Base-by-base conservation (phyloP, 2,888 invertebrate genomes). In the Carterocephalus palaemon region DNA sequence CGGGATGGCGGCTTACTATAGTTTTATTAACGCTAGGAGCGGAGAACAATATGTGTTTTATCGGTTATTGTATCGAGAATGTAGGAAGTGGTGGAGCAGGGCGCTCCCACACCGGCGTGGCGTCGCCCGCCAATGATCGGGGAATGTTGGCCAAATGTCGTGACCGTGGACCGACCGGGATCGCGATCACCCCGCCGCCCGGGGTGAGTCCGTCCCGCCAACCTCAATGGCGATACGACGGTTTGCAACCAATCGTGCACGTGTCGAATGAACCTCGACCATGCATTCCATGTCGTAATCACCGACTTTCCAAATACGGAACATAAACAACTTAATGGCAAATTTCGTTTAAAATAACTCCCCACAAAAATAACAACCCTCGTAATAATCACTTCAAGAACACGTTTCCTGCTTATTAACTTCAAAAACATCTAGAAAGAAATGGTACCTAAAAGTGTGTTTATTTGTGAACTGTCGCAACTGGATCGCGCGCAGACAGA, bases 71-170 rank as follows among this genome's bases (percentile, higher is more conserved):
- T 70, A 75, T 76, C 75, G 69, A 75, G 72, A 71, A 79, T 80
- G 77, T 74, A 78, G 80, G 80, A 81, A 81, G 75, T 68, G 75
- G 82, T 83, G 80, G 81, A 76, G 76, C 78, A 78, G 62, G 63
- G 66, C 82, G 80, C 81, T 82, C 79, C 79, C 82, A 81, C 82
- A 82, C 73, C 72, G n/a, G n/a, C n/a, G 66, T 59, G 61, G 68
- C 68, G 64, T 63, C 64, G 62, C 62, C 57, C 67, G 46, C 71
- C 74, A 71, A n/a, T 73, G 75, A 75, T 75, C 69, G 71, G 72
- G 69, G 74, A 83, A 84, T 83, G 82, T 83, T 85, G 78, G 81
- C 84, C 79, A 82, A 82, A 78, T 74, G 85, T 86, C 85, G 85
- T 86, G 85, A 86, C 85, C 74, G 75, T 65, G 76, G 76, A 76